These are phyloP conservation scores for Coptotermes formosanus DNA, from an alignment of 1,140 invertebrate species.

Conservation along the genomic window DNA sequence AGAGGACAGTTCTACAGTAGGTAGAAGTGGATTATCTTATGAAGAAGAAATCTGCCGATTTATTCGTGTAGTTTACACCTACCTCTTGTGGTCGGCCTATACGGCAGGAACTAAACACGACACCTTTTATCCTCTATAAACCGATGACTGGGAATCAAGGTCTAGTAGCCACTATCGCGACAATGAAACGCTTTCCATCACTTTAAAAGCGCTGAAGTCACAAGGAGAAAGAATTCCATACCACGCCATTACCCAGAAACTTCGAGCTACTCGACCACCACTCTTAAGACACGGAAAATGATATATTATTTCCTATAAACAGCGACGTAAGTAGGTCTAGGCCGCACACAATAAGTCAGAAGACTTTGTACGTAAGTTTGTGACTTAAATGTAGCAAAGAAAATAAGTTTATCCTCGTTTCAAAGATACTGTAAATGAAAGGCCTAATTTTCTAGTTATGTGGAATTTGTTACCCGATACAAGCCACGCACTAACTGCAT, in stretches of 20 bases:
- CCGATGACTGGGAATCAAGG: not conserved
- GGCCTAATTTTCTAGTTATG: too few species aligned
- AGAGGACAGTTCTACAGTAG: not conserved
- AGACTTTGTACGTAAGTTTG: too few species aligned
- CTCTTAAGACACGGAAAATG: not conserved
- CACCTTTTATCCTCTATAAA: not conserved
- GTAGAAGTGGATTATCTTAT: not conserved
- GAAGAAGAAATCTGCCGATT: not conserved
- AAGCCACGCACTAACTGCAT: too few species aligned
- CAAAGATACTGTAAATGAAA: too few species aligned
- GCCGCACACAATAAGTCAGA: too few species aligned
- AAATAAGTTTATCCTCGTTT: too few species aligned
- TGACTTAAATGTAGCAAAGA: too few species aligned
- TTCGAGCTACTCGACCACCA: not conserved
- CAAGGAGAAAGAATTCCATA: not conserved
- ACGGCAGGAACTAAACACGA: not conserved
- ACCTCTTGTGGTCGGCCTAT: not conserved
- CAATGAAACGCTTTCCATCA: not conserved
- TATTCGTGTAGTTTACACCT: not conserved
- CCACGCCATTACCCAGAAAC: not conserved
- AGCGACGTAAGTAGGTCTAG: too few species aligned
- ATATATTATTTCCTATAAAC: too few species aligned
- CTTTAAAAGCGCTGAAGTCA: not conserved
- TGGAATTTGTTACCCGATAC: too few species aligned
- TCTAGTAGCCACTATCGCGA: not conserved